Conservation (phyloP, 2,113 vertebrate genomes). For the Tamias sibiricus region DNA sequence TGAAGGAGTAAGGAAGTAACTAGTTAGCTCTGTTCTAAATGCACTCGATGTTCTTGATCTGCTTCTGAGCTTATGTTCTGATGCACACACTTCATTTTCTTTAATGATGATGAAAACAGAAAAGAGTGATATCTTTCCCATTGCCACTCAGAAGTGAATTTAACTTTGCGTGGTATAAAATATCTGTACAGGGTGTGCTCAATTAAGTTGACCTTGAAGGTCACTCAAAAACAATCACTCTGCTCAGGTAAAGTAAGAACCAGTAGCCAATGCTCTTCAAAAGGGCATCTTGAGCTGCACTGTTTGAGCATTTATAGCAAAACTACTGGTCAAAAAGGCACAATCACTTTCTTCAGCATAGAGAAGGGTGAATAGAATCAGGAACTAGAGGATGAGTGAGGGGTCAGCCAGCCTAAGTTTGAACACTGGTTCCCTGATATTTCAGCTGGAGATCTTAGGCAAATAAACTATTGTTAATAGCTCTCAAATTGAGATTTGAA, state of each 20-base stretch:
- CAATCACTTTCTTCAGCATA: not conserved
- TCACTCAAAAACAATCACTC: not conserved
- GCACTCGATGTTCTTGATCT: conserved; percentile 56
- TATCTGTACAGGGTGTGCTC: not conserved
- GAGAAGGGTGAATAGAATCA: not conserved
- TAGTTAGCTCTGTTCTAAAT: conserved; percentile 44
- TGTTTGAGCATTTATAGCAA: not conserved
- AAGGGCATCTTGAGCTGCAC: not conserved
- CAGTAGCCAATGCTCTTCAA: not conserved
- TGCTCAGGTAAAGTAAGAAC: not conserved
- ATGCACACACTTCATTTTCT: conserved; percentile 50
- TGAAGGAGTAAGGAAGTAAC: conserved; percentile 40
- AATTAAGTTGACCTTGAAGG: not conserved
- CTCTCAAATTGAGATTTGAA: not conserved
- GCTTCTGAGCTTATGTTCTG: conserved; percentile 9
- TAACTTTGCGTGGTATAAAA: not conserved
- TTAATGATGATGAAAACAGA: conserved; percentile 47
- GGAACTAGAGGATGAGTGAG: not conserved
- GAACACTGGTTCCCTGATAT: not conserved
- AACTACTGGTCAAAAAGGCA: not conserved
- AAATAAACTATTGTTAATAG: not conserved
- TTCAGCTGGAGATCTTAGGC: not conserved
- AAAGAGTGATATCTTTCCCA: not conserved
- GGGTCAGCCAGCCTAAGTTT: not conserved
- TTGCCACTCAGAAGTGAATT: not conserved